Evolutionary conservation across 2,797 vertebrate genomes (phyloP), one percentile per base, ranked within the genome.

Genomic region (Gymnothorax javanicus): DNA sequence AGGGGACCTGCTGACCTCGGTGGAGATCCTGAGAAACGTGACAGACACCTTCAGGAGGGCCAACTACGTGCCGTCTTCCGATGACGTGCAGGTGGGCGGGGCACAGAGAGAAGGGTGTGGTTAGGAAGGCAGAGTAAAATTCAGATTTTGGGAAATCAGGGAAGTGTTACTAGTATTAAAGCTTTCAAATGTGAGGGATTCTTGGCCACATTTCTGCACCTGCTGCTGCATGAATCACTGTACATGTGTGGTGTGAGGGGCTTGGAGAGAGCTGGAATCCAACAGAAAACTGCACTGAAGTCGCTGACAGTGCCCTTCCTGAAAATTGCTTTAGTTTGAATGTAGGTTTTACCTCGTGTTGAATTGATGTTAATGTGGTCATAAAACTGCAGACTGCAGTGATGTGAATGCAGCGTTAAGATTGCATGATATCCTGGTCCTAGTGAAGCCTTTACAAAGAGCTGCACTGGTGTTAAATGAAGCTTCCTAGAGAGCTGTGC

Each of bases 1-100:
- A 4, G 99, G 99, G 0, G 98, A 99, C 93, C 97, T 99, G 91
- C 95, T 99, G 52, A 96, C 98, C 86, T 99, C 98, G 0, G 98
- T 99, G 94, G 98, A 99, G 95, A 99, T 99, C 93, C 98, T 99
- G 88, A 97, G 97, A 94, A 99, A 99, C 71, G 98, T 99, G 91
- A 99, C 99, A 0, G 97, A 99, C 91, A 99, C 99, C 0, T 99
- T 99, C 95, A 99, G 97, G 94, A 97, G 98, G 92, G 99, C 98
- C 92, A 99, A 97, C 93, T 99, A 99, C 60, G 97, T 98, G 92
- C 99, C 98, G 1, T 98, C 98, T 0, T 99, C 99, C 43, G 99
- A 99, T 90, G 99, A 99, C 1, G 98, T 99, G 52, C 99, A 99
- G 96, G 99, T 99, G 95, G 96, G 94, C 88, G n/a, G 33, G 6